phyloP scores from a whole-genome alignment of 2,888 invertebrate genomes.

The Xestia rhomboidea region DNA sequence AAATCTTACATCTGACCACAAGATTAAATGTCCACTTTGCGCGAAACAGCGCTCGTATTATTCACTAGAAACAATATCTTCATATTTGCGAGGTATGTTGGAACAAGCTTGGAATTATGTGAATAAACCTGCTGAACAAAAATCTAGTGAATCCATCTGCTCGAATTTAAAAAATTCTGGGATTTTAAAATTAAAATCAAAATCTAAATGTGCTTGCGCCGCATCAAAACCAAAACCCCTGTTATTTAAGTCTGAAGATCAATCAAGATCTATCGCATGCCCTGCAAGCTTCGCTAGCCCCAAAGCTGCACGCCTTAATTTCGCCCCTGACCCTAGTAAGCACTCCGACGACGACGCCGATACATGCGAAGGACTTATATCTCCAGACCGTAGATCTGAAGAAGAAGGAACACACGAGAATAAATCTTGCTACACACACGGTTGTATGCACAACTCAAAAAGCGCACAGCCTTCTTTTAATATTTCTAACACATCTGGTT shows the following conservation, averaged over 20 bases:
- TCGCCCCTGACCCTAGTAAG: background rate
- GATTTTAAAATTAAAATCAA: constrained; percentile 6
- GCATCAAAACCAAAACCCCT: background rate
- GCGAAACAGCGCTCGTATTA: constrained; percentile 16
- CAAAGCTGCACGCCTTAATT: background rate
- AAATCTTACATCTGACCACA: constrained; percentile 36
- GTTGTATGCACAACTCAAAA: constrained; percentile 17
- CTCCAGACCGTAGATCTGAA: constrained; percentile 6
- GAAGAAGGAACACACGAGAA: constrained; percentile 21
- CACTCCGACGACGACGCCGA: background rate
- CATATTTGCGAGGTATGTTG: constrained; percentile 34
- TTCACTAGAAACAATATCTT: constrained; percentile 2
- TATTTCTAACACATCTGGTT: constrained; percentile 23
- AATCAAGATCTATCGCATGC: background rate
- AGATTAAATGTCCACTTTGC: constrained; percentile 34
- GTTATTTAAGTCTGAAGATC: background rate
- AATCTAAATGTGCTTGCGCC: constrained; percentile 15
- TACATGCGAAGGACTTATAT: background rate
- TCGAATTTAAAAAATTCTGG: background rate
- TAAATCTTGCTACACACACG: constrained; percentile 17
- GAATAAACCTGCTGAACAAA: constrained; percentile 1
- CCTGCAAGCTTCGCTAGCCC: background rate
- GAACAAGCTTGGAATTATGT: constrained; percentile 49
- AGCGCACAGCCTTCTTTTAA: constrained; percentile 1
- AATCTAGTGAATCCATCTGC: background rate